Base-by-base conservation (phyloP, 2,113 vertebrate species). In the Rattus rattus region DNA sequence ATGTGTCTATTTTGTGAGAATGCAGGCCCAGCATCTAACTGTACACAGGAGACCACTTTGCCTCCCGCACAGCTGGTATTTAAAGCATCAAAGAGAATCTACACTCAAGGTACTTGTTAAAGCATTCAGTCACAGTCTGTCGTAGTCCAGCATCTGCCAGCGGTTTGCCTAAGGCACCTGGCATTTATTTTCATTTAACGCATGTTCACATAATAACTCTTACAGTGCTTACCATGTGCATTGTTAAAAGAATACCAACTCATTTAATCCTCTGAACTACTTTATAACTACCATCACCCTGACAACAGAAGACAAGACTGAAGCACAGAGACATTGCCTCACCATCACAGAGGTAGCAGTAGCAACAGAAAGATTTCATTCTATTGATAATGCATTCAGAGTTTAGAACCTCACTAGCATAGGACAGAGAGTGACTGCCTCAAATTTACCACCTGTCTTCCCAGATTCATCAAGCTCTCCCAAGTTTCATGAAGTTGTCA, bases 51-150 rank as follows among this genome's bases (percentile, higher is more conserved):
- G 92, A 95, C 36, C 49, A 43, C 56, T 92, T 80, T 84, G 92
- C 56, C 77, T 96, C 30, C 73, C 54, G 94, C 79, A 69, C 73
- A 86, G 95, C 65, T 94, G 92, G 84, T 92, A 79, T 24, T 79
- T 96, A 92, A 93, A 93, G 39, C 43, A 43, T 97, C 88, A 95
- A 73, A 97, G 80, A 91, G 5, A 65, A n/a, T 80, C 84, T 85
- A n/a, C 8, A n/a, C n/a, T 95, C 75, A 54, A 95, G 85, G n/a
- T 96, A 90, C 84, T 93, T 96, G 52, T 88, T 90, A 86, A 59
- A 90, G 90, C 92, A 94, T 81, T 94, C 61, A 77, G 20, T 92
- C 72, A 89, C 80, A 95, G 92, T 63, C 30, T 19, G 67, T 91
- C 73, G 17, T 36, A 88, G 61, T 73, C 67, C 49, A 88, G 65